These are phyloP conservation scores for Callaeas wilsoni DNA, from an alignment of 2,113 vertebrate species.

Conservation along the genomic window DNA sequence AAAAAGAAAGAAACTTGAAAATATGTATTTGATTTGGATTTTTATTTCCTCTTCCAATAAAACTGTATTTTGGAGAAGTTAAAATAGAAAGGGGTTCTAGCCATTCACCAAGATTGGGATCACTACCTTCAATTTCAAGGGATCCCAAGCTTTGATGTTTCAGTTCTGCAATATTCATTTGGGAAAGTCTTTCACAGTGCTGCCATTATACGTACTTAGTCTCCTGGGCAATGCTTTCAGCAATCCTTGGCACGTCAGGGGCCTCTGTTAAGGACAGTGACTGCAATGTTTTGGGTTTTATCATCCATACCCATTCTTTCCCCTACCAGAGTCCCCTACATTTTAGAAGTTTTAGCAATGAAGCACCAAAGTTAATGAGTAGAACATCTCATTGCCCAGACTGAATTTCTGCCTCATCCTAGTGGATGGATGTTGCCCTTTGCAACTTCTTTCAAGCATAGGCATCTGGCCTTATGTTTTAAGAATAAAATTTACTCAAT, in stretches of 20 bases:
- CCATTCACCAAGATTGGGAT: not conserved
- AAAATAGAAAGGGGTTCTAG: not conserved
- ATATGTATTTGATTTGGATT: not conserved
- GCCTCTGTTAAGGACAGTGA: not conserved
- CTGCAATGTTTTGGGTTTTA: not conserved
- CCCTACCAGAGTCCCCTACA: not conserved
- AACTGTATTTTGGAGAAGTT: not conserved
- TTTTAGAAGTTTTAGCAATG: not conserved
- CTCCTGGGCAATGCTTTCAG: not conserved
- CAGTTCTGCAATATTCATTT: not conserved
- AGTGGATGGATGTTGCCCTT: not conserved
- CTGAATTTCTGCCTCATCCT: not conserved
- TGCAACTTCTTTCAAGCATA: not conserved
- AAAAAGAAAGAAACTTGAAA: not conserved
- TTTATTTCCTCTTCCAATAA: not conserved
- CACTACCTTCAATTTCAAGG: not conserved
- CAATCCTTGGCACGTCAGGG: not conserved
- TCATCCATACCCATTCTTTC: not conserved
- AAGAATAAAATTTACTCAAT: not conserved
- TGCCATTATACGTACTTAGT: not conserved
- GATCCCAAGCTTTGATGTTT: not conserved
- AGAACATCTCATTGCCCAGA: not conserved
- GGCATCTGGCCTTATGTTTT: not conserved
- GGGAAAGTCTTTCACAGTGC: not conserved
- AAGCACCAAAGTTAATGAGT: not conserved